phyloP scores from a whole-genome alignment of 2,797 vertebrate species.

The Silurus lanzhouensis region DNA sequence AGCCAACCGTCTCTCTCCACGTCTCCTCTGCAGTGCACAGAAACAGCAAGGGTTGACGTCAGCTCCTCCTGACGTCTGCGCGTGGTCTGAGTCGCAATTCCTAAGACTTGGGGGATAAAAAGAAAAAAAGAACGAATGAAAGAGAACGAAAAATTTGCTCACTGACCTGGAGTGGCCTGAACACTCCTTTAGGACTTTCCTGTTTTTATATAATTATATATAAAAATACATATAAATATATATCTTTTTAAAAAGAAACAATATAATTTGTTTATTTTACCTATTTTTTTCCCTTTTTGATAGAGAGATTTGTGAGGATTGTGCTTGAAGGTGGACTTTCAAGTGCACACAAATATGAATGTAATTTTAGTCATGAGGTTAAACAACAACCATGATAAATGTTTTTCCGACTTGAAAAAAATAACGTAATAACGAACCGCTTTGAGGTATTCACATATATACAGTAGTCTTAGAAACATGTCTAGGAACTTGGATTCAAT shows the following conservation, averaged over 20 bases:
- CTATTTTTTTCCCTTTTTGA: constrained; percentile 65
- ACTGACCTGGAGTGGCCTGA: constrained; percentile 67
- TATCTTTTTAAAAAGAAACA: constrained; percentile 67
- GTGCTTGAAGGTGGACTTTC: constrained; percentile 67
- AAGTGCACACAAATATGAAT: constrained; percentile 79
- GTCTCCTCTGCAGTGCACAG: constrained; percentile 57
- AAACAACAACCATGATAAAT: constrained; percentile 74
- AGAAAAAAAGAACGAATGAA: constrained; percentile 35
- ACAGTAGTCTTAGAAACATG: constrained; percentile 83
- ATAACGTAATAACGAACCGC: constrained; percentile 77
- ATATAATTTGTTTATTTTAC: constrained; percentile 72
- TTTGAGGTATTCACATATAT: constrained; percentile 82
- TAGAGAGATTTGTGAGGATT: constrained; percentile 69
- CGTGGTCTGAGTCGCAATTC: constrained; percentile 65
- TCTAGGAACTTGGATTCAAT: constrained; percentile 82
- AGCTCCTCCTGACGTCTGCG: constrained; percentile 55
- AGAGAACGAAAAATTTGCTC: constrained; percentile 37
- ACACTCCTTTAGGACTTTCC: constrained; percentile 64
- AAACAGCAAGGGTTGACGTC: constrained; percentile 55
- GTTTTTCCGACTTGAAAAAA: constrained; percentile 71
- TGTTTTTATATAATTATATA: constrained; percentile 48
- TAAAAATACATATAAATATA: constrained; percentile 1
- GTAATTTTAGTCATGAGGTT: constrained; percentile 82
- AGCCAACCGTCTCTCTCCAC: constrained; percentile 58
- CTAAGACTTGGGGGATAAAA: constrained; percentile 50